A percentile compares a stretch with the other conserved stretches of the same genome.
These are phyloP conservation scores for Branchinecta lynchi DNA, from an alignment of 1,140 invertebrate species.

Conservation along the genomic window DNA sequence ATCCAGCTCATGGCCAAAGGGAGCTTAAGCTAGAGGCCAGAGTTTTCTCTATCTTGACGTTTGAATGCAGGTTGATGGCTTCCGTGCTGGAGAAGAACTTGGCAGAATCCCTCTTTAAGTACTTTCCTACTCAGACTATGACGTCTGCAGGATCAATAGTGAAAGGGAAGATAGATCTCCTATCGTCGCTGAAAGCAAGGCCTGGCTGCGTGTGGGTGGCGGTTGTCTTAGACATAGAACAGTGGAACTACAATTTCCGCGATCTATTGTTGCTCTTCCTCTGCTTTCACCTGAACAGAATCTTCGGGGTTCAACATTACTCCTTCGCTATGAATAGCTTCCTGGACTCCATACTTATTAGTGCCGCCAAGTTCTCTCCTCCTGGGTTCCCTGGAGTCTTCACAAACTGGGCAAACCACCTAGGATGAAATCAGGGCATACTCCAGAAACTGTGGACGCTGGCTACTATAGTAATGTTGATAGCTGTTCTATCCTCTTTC, in stretches of 20 bases:
- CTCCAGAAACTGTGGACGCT: too few species aligned
- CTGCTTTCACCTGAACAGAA: too few species aligned
- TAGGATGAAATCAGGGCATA: too few species aligned
- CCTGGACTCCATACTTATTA: too few species aligned
- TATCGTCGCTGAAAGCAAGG: neutral
- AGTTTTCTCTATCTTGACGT: conserved; percentile 11
- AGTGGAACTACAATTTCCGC: too few species aligned
- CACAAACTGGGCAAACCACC: too few species aligned
- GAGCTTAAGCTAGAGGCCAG: conserved; percentile 5
- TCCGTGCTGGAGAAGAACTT: conserved; percentile 1
- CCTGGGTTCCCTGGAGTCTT: neutral
- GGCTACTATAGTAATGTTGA: too few species aligned
- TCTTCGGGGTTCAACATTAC: neutral
- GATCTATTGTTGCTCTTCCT: too few species aligned
- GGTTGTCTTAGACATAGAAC: conserved; percentile 1
- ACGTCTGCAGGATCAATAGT: neutral
- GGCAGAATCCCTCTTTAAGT: neutral
- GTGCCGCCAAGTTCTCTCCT: too few species aligned
- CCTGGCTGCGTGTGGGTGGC: neutral
- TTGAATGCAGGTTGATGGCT: conserved; percentile 11
- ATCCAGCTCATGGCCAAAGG: too few species aligned
- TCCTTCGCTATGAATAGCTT: too few species aligned
- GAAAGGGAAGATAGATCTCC: conserved; percentile 7
- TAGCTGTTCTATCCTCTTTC: too few species aligned
- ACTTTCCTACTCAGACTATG: neutral